Base-by-base conservation (phyloP, 2,888 invertebrate species). In the Glaucopsyche alexis region DNA sequence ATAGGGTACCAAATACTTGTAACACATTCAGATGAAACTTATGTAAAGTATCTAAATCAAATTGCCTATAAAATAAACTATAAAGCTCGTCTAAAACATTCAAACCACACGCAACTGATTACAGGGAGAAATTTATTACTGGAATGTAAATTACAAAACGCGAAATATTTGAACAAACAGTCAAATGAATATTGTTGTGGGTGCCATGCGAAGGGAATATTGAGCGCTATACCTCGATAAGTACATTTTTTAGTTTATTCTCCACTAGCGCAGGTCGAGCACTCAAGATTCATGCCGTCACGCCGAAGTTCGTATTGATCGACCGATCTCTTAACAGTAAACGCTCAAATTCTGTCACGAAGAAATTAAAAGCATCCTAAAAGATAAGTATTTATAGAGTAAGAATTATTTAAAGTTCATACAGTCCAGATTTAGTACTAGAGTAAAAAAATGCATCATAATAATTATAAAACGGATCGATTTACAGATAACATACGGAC, bases 141-240 rank as follows among this genome's bases (percentile, higher is more conserved):
- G 91, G 92, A 91, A 92, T 91, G 91, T 91, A 73, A 72, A 72
- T 75, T 87, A 87, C 79, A 83, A 81, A 84, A 84, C 83, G 83
- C 84, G 82, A 86, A 83, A 72, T 74, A 72, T 71, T 71, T 65
- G 52, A 77, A 80, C 78, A 81, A 82, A 79, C 82, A 19, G 69
- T 29, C 69, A 47, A 29, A 49, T 29, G 29, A 49, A 47, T 69
- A 69, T 69, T 69, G 69, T 19, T 29, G 50, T 16, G 13, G 40
- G 67, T 38, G 50, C 38, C 72, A 50, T 16, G 29, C 16, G 65
- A 29, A 50, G 45, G 2, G 72, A 60, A 13, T 60, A 29, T 60
- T 60, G 29, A 60, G 19, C 13, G 60, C 14, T 60, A 60, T 4
- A 9, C 19, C 29, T 60, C 60, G 29, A 60, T 60, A 29, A 29